A percentile compares a stretch with the other conserved stretches of the same genome.
Evolutionary conservation across 2,113 vertebrate genomes (phyloP).

Genomic region (Scortum barcoo): DNA sequence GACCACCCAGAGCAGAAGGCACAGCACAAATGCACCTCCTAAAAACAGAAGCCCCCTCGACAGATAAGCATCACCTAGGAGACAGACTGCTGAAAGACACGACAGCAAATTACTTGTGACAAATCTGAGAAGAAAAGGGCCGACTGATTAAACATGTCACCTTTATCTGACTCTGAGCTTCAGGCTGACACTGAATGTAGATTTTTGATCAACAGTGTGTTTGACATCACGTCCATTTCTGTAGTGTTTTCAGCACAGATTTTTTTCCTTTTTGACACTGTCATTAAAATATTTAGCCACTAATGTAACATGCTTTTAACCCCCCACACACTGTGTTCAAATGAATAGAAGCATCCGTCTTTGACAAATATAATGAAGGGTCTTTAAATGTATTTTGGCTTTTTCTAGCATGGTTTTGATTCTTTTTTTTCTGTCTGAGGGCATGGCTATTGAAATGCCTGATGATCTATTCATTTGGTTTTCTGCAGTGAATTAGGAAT

Average conservation of each 20-base stretch:
- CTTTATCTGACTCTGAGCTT: conserved; percentile 34
- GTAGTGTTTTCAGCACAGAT: neutral
- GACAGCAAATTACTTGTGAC: conserved; percentile 60
- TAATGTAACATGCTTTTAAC: neutral
- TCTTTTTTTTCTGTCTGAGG: neutral
- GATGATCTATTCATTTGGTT: neutral
- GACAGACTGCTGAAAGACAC: conserved; percentile 56
- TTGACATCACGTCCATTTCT: neutral
- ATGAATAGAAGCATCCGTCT: neutral
- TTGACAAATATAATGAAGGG: neutral
- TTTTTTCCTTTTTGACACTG: neutral
- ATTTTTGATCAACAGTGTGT: conserved; percentile 15
- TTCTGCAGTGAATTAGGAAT: neutral
- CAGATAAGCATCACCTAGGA: conserved; percentile 76
- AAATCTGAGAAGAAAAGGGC: conserved; percentile 38
- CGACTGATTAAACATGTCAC: conserved; percentile 38
- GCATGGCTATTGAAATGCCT: neutral
- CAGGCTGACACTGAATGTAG: conserved; percentile 15
- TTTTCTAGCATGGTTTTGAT: neutral
- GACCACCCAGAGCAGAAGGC: conserved; percentile 56
- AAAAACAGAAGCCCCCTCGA: conserved; percentile 53
- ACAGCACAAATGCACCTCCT: conserved; percentile 57
- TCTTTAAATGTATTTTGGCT: neutral
- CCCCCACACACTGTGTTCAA: neutral
- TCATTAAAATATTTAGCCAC: neutral